Conservation (phyloP, 2,797 vertebrate species). For the Centroberyx gerrardi region DNA sequence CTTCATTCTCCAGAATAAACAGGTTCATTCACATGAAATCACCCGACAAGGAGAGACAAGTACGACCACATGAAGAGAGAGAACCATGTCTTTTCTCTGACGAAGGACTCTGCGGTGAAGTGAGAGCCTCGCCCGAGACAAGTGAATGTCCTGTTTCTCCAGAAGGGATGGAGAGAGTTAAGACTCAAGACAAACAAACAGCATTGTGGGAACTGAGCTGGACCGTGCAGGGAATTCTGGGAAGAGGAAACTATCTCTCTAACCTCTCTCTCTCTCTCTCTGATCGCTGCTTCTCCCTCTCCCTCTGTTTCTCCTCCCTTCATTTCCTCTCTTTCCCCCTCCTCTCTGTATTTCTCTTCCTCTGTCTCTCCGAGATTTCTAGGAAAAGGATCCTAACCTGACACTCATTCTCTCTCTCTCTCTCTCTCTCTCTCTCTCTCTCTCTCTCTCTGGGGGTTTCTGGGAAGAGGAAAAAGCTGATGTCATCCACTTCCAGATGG, state of each 20-base stretch:
- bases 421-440: background rate
- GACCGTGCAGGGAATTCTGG: slow-evolving; percentile 38
- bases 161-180: slow-evolving; percentile 11
- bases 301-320: slow-evolving; percentile 31
- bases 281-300: slow-evolving; percentile 1
- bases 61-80: background rate
- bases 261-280: slow-evolving; percentile 4
- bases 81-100: background rate
- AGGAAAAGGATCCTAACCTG: slow-evolving; percentile 59
- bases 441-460: slow-evolving; percentile 28
- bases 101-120: slow-evolving; percentile 15
- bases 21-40: background rate
- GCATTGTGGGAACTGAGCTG: slow-evolving; percentile 54
- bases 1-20: background rate
- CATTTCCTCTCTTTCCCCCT: background rate
- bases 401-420: background rate
- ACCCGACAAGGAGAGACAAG: background rate
- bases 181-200: slow-evolving; percentile 63
- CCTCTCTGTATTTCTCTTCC: background rate
- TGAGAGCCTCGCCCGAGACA: slow-evolving; percentile 8
- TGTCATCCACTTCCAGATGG: slow-evolving; percentile 65
- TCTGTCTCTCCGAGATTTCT: slow-evolving; percentile 45
- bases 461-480: slow-evolving; percentile 70
- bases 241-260: slow-evolving; percentile 54
- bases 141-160: slow-evolving; percentile 33